These are phyloP conservation scores for Anastrepha obliqua DNA, from an alignment of 1,140 invertebrate species.

Conservation along the genomic window DNA sequence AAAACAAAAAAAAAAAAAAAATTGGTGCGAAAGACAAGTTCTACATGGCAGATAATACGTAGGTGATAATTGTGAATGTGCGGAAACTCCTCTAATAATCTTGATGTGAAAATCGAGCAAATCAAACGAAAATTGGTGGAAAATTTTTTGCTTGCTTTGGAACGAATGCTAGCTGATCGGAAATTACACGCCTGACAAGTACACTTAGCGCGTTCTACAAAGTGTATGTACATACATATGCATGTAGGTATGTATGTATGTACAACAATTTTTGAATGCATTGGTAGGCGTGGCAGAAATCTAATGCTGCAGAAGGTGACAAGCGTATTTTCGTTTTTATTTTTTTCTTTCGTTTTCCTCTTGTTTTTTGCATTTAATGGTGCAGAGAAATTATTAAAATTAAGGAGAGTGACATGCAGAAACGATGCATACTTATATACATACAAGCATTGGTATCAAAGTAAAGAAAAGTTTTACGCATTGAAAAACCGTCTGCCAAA, in stretches of 20 bases:
- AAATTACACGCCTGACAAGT: conserved; percentile 43
- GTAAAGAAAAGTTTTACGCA: no score
- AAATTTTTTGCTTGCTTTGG: conserved; percentile 23
- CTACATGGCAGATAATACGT: neutral
- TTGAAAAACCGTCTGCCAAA: no score
- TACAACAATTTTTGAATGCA: no score
- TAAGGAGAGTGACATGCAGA: no score
- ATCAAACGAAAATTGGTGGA: conserved; percentile 40
- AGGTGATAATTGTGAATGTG: conserved; percentile 38
- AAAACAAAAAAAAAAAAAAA: neutral
- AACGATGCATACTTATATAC: no score
- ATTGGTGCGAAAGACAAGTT: neutral
- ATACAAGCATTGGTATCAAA: no score
- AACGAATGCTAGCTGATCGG: conserved; percentile 30
- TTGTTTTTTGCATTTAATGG: no score
- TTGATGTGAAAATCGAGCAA: conserved; percentile 26
- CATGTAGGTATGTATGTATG: neutral
- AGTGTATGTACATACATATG: neutral
- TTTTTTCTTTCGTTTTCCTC: no score
- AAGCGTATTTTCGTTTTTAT: neutral
- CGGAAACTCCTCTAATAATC: conserved; percentile 24
- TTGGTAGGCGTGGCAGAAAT: conserved; percentile 14
- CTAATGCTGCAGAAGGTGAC: conserved; percentile 20
- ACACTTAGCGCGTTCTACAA: conserved; percentile 1
- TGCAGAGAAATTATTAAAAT: no score